Evolutionary conservation across 1,140 invertebrate genomes (phyloP), one percentile per base, ranked within the genome.

Genomic region (Venturia canescens): DNA sequence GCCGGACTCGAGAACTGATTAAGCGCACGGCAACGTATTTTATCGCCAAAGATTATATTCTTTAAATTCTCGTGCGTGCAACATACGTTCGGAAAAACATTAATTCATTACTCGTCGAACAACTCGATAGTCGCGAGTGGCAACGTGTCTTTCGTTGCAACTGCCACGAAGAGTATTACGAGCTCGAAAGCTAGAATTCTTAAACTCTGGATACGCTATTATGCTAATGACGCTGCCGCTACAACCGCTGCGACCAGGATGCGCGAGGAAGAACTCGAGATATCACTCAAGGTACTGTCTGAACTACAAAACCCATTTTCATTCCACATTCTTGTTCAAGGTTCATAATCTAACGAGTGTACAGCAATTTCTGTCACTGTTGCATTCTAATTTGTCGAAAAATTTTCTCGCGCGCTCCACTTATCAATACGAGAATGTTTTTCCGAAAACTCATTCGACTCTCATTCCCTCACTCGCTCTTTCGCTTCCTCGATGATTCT

Each of bases 261-360:
- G 96, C 94, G 96, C 91, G 97, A 97, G 94, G 97, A 98, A 93
- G 97, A 97, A 92, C 94, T 98, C 90, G 97, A 98, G 94, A 95
- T 97, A 93, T 97, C 97, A 92, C 96, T 98, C 89, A 98, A 98
- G 95, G 95, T 96, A 91, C 72, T 44, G 21, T 50, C 29, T 31
- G 9, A 29, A 70, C 38, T 44, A 11, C 13, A 0, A 44, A 44
- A 44, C 38, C 5, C 70, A 44, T 34, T 63, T 34, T 69, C 48
- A 48, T 78, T 67, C 27, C 26, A n/a, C n/a, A n/a, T n/a, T n/a
- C n/a, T n/a, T n/a, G n/a, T n/a, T n/a, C n/a, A n/a, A n/a, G n/a
- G n/a, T n/a, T n/a, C n/a, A n/a, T n/a, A n/a, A n/a, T n/a, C n/a
- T n/a, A n/a, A n/a, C n/a, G n/a, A n/a, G n/a, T n/a, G n/a, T n/a